Conservation (phyloP, 2,888 invertebrate species). For the Linnaemya tessellans region DNA sequence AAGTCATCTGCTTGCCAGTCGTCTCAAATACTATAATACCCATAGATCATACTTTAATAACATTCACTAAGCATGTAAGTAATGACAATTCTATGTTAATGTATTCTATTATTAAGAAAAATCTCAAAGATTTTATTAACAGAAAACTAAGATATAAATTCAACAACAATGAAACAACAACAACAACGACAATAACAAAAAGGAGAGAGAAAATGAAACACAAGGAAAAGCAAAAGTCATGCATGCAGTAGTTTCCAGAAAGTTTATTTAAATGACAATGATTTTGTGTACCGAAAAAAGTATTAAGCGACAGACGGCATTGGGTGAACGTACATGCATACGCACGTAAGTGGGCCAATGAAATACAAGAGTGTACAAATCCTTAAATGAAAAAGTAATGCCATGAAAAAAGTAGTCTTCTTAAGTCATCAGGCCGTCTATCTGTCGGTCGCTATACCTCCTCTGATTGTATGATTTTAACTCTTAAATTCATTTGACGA, state of each 20-base stretch:
- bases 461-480: conserved; percentile 11
- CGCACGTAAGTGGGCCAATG: conserved; percentile 49
- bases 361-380: background rate
- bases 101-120: conserved; percentile 45
- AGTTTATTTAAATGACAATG: conserved; percentile 40
- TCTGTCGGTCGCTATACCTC: background rate
- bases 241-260: conserved; percentile 17
- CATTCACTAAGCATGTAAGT: conserved; percentile 64
- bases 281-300: conserved; percentile 21
- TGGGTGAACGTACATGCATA: conserved; percentile 21
- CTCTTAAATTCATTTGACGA: conserved; percentile 45
- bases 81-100: conserved; percentile 69
- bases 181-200: background rate
- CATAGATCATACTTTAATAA: conserved; percentile 60
- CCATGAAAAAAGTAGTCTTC: conserved; percentile 8
- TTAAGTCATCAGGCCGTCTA: background rate
- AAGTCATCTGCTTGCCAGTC: background rate
- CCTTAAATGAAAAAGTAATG: conserved; percentile 10
- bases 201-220: background rate
- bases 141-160: conserved; percentile 30
- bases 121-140: conserved; percentile 47
- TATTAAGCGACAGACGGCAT: background rate
- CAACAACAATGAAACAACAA: conserved; percentile 25
- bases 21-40: conserved; percentile 32
- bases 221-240: conserved; percentile 20